Conservation (phyloP, 2,888 invertebrate species). For the Micropterix aruncella region DNA sequence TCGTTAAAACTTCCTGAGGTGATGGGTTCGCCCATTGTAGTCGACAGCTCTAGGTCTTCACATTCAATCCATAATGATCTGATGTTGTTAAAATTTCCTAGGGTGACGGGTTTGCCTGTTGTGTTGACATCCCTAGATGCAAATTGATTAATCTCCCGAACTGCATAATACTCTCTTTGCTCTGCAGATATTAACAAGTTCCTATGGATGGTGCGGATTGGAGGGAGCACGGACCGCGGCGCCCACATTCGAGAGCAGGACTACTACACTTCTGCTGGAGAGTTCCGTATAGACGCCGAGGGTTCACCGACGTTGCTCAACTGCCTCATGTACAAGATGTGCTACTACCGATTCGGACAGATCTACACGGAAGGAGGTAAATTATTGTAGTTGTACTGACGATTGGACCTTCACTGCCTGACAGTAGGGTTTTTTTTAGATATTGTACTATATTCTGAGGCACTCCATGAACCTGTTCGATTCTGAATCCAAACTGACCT, state of each 20-base stretch:
- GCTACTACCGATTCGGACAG: conserved; percentile 94
- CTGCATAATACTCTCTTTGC: conserved; percentile 4
- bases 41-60: neutral
- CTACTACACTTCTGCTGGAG: conserved; percentile 91
- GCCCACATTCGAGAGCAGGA: conserved; percentile 92
- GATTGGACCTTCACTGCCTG: too few relatives aligned
- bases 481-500: too few relatives aligned
- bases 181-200: conserved; percentile 90
- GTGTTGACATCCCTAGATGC: too few relatives aligned
- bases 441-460: too few relatives aligned
- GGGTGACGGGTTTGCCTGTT: conserved; percentile 9
- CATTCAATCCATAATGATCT: neutral
- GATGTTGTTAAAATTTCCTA: too few relatives aligned
- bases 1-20: too few relatives aligned
- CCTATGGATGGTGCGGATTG: conserved; percentile 98
- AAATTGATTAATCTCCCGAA: too few relatives aligned
- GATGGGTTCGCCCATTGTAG: neutral
- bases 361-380: conserved; percentile 91
- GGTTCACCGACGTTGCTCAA: conserved; percentile 86
- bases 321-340: conserved; percentile 99
- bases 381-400: too few relatives aligned
- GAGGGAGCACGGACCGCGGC: conserved; percentile 90
- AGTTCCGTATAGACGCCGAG: conserved; percentile 92
- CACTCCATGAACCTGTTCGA: too few relatives aligned
- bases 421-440: too few relatives aligned